Base-by-base conservation (phyloP, 2,113 vertebrate genomes). In the Sorex fumeus region DNA sequence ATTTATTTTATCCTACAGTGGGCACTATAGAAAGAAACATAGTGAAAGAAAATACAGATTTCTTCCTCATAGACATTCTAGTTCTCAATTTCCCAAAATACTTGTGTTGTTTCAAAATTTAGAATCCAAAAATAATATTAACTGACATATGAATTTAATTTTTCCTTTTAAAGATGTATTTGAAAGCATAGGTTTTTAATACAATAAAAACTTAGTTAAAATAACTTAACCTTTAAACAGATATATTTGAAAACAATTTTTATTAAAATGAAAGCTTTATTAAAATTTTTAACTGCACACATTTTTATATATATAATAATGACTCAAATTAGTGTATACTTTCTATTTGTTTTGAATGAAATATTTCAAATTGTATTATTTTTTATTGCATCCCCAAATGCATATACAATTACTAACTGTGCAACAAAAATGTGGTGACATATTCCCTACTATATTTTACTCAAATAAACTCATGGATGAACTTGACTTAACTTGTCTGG, bases 131-230 rank as follows among this genome's bases (percentile, higher is more conserved):
- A 87, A 23, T 80, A 53, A 9, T 28, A 64, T 9, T 25, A 62
- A 5, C 16, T 47, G 64, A 86, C 15, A 72, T 45, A 25, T 77
- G n/a, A 32, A n/a, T 84, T 77, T 62, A 57, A 7, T 47, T 13
- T 93, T 40, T 74, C 71, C 40, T 7, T 40, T 94, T 70, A 57
- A 0, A 69, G 34, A 84, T 34, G 11, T 60, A 34, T 60, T 36
- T 91, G 34, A 34, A 12, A 88, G 10, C 50, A 76, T 89, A 74
- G 50, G 13, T 57, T 80, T n/a, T 16, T 15, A 4, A 83, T 80
- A 47, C 89, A 94, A 7, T 40, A 90, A 95, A 87, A 96, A 93
- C 10, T 1, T 83, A 60, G 3, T 72, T 87, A 50, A 62, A 83
- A 40, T 40, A 40, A 40, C 40, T 40, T 40, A 40, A 40, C 40